Base-by-base conservation (phyloP, 2,888 invertebrate species). In the Cremastinae sp. region DNA sequence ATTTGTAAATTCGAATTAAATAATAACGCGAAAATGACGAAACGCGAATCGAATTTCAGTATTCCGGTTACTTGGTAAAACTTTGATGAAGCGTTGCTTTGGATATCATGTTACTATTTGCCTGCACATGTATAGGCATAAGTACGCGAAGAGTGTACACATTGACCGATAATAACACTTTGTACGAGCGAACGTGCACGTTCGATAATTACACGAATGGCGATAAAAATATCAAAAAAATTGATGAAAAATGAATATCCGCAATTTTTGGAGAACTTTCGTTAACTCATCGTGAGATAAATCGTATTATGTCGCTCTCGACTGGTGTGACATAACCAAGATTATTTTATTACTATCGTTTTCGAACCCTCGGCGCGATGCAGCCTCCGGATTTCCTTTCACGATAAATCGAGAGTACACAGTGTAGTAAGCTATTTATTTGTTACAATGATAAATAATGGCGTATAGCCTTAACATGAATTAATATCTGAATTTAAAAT, bases 321-420 rank as follows among this genome's bases (percentile, higher is more conserved):
- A 28, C 37, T 16, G 39, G 65, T 22, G 75, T 75, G 75, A 75
- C 70, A 75, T 75, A 75, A 75, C 66, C 71, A 61, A 45, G 75
- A 71, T 71, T 64, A 70, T 66, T 37, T 55, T 55, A 16, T n/a
- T 16, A 43, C 16, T 64, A 41, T 45, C 12, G 3, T 41, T 18
- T n/a, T 47, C 45, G 64, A 64, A 53, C 51, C n/a, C 35, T 16
- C 43, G 41, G 12, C 43, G 16, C 20, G 1, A 37, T 20, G 20
- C 9, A 43, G 14, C 43, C 20, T 35, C 62, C 69, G 53, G 58
- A 59, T 61, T 58, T 20, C 65, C 55, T 53, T 12, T 16, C 28
- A 35, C 28, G 66, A 73, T 73, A 45, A 53, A 61, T n/a, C n/a
- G n/a, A n/a, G n/a, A 7, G 2, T 18, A 10, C 18, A 18, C 10